phyloP scores from a whole-genome alignment of 2,113 vertebrate genomes.

The Cettia cetti region DNA sequence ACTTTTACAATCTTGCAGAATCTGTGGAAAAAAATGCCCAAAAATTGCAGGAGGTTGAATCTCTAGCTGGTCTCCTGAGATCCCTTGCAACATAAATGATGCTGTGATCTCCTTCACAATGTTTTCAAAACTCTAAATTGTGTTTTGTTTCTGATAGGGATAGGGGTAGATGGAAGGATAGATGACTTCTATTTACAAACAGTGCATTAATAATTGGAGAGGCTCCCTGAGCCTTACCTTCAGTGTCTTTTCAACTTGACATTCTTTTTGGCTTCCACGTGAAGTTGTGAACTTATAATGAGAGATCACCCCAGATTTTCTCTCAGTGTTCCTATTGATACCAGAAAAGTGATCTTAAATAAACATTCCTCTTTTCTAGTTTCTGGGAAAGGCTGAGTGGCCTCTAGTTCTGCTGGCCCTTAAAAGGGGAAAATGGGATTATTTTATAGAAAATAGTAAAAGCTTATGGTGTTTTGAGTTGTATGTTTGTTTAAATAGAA shows the following conservation, averaged over 20 bases:
- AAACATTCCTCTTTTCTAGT: not conserved
- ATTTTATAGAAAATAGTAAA: not conserved
- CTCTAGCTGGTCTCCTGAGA: not conserved
- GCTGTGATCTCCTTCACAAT: not conserved
- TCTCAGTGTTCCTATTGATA: not conserved
- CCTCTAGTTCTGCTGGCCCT: not conserved
- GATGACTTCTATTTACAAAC: not conserved
- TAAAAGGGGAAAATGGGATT: not conserved
- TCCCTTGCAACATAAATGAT: not conserved
- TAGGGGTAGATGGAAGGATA: too few species aligned
- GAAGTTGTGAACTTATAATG: not conserved
- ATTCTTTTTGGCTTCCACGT: fast-evolving
- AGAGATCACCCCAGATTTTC: not conserved
- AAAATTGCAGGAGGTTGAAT: not conserved
- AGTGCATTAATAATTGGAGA: not conserved
- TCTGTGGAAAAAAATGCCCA: not conserved
- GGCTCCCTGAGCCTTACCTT: not conserved
- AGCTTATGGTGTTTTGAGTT: not conserved
- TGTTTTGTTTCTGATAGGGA: not conserved
- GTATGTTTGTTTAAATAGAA: too few species aligned
- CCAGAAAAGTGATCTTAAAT: not conserved
- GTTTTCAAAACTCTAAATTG: not conserved
- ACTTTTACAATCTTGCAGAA: fast-evolving
- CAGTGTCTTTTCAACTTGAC: not conserved
- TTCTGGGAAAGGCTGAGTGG: not conserved